phyloP scores from a whole-genome alignment of 1,140 invertebrate genomes.

The Phymorhynchus buccinoides region DNA sequence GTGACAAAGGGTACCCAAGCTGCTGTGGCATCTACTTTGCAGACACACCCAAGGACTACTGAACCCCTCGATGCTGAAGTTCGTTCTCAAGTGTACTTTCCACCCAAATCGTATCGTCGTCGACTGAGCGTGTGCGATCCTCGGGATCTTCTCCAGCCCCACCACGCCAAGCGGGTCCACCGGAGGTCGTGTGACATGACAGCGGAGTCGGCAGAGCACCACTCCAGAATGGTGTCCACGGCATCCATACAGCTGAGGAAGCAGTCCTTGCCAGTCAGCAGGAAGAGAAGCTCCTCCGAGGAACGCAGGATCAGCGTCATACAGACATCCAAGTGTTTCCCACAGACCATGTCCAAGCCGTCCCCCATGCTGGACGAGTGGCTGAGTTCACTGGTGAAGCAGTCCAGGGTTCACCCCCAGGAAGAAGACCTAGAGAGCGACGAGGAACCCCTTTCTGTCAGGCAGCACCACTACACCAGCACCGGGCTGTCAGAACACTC shows the following conservation, averaged over 20 bases:
- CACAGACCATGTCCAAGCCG: neutral
- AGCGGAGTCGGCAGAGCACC: neutral
- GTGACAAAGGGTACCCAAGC: neutral
- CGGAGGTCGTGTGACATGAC: neutral
- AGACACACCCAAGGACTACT: neutral
- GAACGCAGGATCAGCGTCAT: constrained; percentile 26
- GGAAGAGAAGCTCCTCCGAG: constrained; percentile 25
- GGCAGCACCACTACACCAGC: neutral
- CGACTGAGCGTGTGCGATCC: neutral
- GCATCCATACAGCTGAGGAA: constrained; percentile 16
- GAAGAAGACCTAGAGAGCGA: neutral
- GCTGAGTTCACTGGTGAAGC: constrained; percentile 41
- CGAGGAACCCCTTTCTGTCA: neutral
- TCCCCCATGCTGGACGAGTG: constrained; percentile 43
- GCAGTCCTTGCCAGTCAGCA: neutral
- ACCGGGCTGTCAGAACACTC: neutral
- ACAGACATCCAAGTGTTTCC: constrained; percentile 10
- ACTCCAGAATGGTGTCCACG: constrained; percentile 16
- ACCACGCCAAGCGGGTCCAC: neutral
- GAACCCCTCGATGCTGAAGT: neutral
- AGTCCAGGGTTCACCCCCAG: constrained; percentile 6
- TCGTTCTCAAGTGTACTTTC: neutral
- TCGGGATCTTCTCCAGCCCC: neutral
- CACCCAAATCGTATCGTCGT: neutral
- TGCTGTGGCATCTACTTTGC: neutral